Evolutionary conservation across 2,797 vertebrate species (phyloP), one percentile per base, ranked within the genome.

Genomic region (Sparidentex hasta): DNA sequence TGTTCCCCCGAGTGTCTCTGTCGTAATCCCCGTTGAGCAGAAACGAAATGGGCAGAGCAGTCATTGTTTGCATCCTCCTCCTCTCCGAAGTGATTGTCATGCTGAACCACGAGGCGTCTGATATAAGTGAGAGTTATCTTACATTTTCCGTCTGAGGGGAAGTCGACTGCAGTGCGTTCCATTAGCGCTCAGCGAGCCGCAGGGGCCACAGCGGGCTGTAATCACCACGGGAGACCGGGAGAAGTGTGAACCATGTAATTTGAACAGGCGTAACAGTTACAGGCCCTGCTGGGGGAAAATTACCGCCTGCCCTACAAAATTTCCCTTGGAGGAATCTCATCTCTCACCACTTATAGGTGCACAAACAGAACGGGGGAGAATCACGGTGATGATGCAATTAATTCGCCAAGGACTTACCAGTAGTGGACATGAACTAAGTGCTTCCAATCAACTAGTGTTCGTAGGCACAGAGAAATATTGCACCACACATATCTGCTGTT

Each of bases 191-290:
- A 63, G 65, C n/a, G 56, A 83, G 74, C 64, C 1, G 16, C 46
- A 23, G 68, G 73, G 70, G 61, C 66, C 76, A 56, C 51, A 67
- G 55, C 44, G 56, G 67, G 43, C 61, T 68, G 23, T 65, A 71
- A 82, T 86, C 77, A 72, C 83, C 71, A 65, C 12, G 41, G 62
- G 69, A 85, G 65, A 79, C 72, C 54, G 20, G 43, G 52, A 74
- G 52, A 64, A 75, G 73, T 83, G 70, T 48, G 51, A 79, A 85
- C 65, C 50, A 59, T 88, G 81, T 84, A 44, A 88, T 91, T 46
- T 83, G 78, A 63, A 71, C 54, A 67, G 47, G 20, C 46, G 1
- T 25, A 84, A 74, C 61, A 86, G 72, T 70, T 33, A 64, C 17
- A 61, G 59, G 21, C 74, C 54, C 52, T 82, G 62, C 61, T 68